These are phyloP conservation scores for Promerops cafer DNA, from an alignment of 2,113 vertebrate species.

Conservation along the genomic window DNA sequence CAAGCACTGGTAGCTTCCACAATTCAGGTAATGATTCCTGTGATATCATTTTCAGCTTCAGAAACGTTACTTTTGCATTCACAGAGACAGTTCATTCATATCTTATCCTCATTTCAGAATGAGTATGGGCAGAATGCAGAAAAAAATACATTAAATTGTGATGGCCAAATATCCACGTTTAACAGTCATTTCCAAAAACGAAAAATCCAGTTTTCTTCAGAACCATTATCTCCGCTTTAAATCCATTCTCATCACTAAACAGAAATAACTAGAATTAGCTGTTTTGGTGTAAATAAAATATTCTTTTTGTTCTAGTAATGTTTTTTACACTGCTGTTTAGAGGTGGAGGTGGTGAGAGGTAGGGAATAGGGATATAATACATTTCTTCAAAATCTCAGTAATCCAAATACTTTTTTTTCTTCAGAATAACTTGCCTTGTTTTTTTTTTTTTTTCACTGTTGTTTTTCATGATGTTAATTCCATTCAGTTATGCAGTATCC, in stretches of 20 bases:
- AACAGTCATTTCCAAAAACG: background rate
- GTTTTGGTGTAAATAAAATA: background rate
- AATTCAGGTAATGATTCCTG: background rate
- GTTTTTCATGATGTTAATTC: constrained; percentile 12
- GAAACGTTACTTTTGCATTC: background rate
- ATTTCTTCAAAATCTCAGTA: background rate
- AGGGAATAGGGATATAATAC: background rate
- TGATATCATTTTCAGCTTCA: background rate
- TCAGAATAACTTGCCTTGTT: background rate
- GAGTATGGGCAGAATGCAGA: background rate
- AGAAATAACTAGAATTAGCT: background rate
- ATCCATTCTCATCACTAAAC: background rate
- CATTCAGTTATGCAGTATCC: constrained; percentile 20
- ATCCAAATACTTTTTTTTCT: background rate
- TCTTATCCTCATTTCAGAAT: background rate
- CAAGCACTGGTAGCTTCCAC: background rate
- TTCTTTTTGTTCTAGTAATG: background rate
- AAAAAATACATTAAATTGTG: background rate
- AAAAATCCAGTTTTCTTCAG: background rate
- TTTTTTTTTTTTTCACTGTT: background rate
- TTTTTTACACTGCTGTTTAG: background rate
- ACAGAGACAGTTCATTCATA: background rate
- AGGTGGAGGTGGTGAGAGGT: background rate
- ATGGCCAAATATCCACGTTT: background rate
- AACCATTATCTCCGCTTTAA: background rate